Base-by-base conservation (phyloP, 30 jellyfish, hydroid and myxozoan species). In the Nemopilema nomurai region DNA sequence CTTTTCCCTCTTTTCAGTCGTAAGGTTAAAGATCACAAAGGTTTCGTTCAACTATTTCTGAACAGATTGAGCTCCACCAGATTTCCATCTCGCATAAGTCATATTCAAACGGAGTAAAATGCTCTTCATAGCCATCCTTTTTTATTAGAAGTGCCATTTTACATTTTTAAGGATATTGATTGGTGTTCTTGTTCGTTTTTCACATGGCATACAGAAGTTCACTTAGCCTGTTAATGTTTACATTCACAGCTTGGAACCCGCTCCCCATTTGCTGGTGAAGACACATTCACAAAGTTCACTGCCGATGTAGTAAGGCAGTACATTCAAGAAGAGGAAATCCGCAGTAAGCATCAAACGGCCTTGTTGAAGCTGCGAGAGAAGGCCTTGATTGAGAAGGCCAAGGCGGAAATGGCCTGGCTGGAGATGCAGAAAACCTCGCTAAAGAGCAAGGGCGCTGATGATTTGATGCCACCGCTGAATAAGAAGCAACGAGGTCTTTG, bases 321-420 rank as follows among this genome's bases (percentile, higher is more conserved):
- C 80, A 79, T 93, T 30, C 98, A 93, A 71, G 98, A 93, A 81
- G 97, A 93, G 62, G 98, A 88, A 68, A 78, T 88, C 62, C 86
- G 98, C 28, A 87, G 97, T 33, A 88, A 79, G 28, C 98, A 93
- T 83, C 98, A 93, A 79, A 77, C 92, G 0, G 93, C 98, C 20
- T 75, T 93, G 85, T 62, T 93, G 57, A 90, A 70, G 65, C 89
- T 93, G 49, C 93, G 98, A 18, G 98, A 93, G 63, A 88, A 93
- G 50, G 97, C 98, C 0, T 69, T 93, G 57, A 66, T 93, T 24
- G 98, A 93, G 70, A 93, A 93, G 50, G 91, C 98, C 30, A 82
- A 88, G 70, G 98, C 97, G 1, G 98, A 93, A 74, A 93, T 93
- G 97, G 97, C 98, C 8, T 93, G 81, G 78, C 83, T 93, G 13